Conservation (phyloP, 2,113 vertebrate species). For the Myrmophylax atrothorax region DNA sequence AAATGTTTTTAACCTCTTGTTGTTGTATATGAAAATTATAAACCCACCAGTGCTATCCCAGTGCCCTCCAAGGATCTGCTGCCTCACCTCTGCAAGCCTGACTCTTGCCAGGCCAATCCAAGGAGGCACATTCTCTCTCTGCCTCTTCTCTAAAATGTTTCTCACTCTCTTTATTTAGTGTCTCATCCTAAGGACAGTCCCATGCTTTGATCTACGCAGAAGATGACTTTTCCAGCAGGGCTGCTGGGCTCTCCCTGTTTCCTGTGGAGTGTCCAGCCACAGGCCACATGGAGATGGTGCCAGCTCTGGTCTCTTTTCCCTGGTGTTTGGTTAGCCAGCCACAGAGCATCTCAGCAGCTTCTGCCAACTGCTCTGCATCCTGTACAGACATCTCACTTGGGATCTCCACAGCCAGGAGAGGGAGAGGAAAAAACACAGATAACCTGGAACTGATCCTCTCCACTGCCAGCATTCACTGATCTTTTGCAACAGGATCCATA, state of each 20-base stretch:
- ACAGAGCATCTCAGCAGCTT: not conserved
- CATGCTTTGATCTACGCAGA: not conserved
- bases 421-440: not conserved
- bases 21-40: not conserved
- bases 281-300: not conserved
- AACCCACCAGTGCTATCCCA: not conserved
- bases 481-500: not conserved
- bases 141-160: not conserved
- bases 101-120: not conserved
- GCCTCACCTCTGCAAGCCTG: not conserved
- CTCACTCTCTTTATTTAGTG: not conserved
- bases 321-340: not conserved
- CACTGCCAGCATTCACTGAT: rapidly evolving
- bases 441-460: not conserved
- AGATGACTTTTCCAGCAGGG: slow-evolving; percentile 3
- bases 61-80: not conserved
- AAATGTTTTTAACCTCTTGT: not conserved
- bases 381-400: rapidly evolving
- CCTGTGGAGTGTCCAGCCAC: not conserved
- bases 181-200: not conserved
- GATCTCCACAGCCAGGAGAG: not conserved
- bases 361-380: not conserved
- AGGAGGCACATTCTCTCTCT: not conserved
- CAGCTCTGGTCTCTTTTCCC: not conserved
- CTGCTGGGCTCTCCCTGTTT: not conserved